Evolutionary conservation across 2,888 invertebrate genomes (phyloP).

Genomic region (Periphyllus acericola): DNA sequence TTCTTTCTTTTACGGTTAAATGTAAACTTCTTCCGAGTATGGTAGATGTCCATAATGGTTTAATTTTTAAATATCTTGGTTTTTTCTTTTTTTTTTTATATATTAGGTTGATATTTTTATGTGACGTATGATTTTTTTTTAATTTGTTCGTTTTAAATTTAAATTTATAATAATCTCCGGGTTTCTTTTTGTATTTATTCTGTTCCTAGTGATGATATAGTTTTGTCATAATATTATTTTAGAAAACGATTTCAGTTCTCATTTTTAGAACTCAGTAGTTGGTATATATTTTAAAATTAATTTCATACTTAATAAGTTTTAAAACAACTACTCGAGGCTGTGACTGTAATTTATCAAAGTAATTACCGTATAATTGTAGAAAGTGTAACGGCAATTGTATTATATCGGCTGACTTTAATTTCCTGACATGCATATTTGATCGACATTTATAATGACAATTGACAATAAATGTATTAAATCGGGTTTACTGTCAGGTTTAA

Average conservation of each 20-base stretch:
- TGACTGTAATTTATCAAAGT: background rate
- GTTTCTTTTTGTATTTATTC: background rate
- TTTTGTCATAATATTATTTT: too few relatives aligned
- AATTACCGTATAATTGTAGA: constrained; percentile 40
- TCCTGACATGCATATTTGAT: constrained; percentile 14
- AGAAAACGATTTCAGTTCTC: background rate
- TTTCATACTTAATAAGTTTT: background rate
- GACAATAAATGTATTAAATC: background rate
- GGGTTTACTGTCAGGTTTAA: background rate
- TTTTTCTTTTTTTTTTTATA: background rate
- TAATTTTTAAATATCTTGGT: constrained; percentile 12
- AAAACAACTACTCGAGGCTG: background rate
- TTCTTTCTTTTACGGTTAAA: constrained; percentile 39
- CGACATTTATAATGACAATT: background rate
- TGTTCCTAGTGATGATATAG: background rate
- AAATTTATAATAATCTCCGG: background rate
- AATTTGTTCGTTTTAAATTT: background rate
- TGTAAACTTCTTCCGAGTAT: background rate
- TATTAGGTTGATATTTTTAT: background rate
- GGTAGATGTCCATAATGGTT: background rate
- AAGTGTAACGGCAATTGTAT: constrained; percentile 35
- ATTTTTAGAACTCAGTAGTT: background rate
- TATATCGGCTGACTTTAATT: constrained; percentile 29
- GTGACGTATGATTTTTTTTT: background rate
- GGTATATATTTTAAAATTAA: background rate